phyloP scores from a whole-genome alignment of 2,888 invertebrate species.

The Belgica antarctica region DNA sequence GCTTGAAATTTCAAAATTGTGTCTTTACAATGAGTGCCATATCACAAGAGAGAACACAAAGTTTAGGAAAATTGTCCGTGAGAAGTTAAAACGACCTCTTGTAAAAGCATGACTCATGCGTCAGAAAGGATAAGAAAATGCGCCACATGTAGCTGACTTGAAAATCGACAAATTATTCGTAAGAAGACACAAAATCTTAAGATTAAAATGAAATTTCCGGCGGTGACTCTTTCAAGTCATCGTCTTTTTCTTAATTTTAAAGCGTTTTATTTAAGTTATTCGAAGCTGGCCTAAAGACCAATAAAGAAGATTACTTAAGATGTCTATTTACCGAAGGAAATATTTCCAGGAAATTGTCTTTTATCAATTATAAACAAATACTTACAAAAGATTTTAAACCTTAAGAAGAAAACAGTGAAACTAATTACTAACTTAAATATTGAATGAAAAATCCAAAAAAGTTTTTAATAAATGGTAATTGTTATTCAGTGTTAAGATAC shows the following conservation, averaged over 20 bases:
- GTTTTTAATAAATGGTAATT: slow-evolving; percentile 31
- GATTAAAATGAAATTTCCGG: too few relatives aligned
- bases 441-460: not conserved
- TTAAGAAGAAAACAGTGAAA: too few relatives aligned
- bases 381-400: not conserved
- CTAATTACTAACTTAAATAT: not conserved
- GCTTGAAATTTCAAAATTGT: slow-evolving; percentile 20
- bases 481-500: slow-evolving; percentile 33
- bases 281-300: slow-evolving; percentile 6
- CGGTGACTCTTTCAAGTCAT: too few relatives aligned
- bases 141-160: not conserved
- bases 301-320: too few relatives aligned
- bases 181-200: too few relatives aligned
- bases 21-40: slow-evolving; percentile 37
- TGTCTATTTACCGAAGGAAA: slow-evolving; percentile 9
- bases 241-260: too few relatives aligned
- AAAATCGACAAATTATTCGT: too few relatives aligned
- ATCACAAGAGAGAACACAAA: slow-evolving; percentile 22
- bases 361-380: not conserved
- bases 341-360: not conserved
- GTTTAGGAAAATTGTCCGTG: too few relatives aligned
- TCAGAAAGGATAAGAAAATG: too few relatives aligned
- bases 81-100: too few relatives aligned
- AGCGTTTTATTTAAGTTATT: too few relatives aligned
- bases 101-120: too few relatives aligned